Evolutionary conservation across 2,113 vertebrate genomes (phyloP).

Genomic region (Mustelus asterias): DNA sequence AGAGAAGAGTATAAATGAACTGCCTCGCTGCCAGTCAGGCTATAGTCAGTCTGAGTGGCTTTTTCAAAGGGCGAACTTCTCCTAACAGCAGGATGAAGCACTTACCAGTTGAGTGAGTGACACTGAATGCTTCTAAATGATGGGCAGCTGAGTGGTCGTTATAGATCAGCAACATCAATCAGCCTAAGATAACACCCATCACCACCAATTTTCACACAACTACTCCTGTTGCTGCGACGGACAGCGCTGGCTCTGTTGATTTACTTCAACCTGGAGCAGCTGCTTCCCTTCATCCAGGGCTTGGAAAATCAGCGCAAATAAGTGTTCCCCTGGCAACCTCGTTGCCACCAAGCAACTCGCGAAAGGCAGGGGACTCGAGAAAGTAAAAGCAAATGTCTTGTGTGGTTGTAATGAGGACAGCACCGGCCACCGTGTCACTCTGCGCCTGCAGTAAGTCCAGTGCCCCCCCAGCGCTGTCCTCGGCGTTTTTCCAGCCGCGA

Average conservation of each 20-base stretch:
- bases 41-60: background rate
- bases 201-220: conserved; percentile 18
- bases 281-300: background rate
- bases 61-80: background rate
- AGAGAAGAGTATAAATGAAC: background rate
- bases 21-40: conserved; percentile 4
- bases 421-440: background rate
- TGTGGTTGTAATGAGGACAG: background rate
- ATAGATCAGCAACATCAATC: background rate
- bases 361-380: background rate
- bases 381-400: background rate
- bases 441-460: background rate
- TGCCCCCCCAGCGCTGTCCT: too few species aligned
- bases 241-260: background rate
- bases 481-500: background rate
- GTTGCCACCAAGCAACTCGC: background rate
- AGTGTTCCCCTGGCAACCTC: background rate
- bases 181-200: background rate
- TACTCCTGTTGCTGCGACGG: background rate
- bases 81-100: background rate
- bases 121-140: conserved; percentile 20
- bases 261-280: background rate
- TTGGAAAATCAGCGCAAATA: background rate
- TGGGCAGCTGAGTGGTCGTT: background rate
- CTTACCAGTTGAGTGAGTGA: background rate